Base-by-base conservation (phyloP, 2,888 invertebrate genomes). In the Tipula confusa region DNA sequence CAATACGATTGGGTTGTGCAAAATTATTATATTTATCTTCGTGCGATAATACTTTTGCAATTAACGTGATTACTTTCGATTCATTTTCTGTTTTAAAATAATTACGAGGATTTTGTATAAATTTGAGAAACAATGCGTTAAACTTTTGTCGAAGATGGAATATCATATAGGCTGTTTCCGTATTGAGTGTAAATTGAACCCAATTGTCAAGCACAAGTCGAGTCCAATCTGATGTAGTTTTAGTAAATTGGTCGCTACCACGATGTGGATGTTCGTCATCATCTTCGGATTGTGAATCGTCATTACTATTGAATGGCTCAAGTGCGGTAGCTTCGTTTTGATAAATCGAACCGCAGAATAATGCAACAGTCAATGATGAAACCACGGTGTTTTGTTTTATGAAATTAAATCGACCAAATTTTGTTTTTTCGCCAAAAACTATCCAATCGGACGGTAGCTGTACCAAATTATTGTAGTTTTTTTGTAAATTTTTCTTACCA, bases 371-470 rank as follows among this genome's bases (percentile, higher is more conserved):
- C 18, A 97, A 87, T 0, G 97, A 93, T 9, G 96, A 94, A 0
- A 98, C 93, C 6, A 95, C 89, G 0, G 98, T 97, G 84, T 94
- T 95, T 85, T 95, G 95, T 80, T 94, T 93, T 0, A 96, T 92
- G 87, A 94, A 93, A 84, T 95, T 94, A 83, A 93, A 91, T 18
- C 93, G 91, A 0, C 93, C 93, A 0, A 92, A 91, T 80, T 95
- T 92, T 0, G 94, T 93, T 89, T 97, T 94, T 88, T 97, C 97
- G 87, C 96, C 96, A 87, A 94, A 98, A 11, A 96, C 91, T 15
- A 97, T 89, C 97, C 97, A 98, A 86, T 96, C 95, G 11, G 94
- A 93, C 0, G 94, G 93, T 83, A 95, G 85, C n/a, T 86, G 88
- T 29, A 81, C 15, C 9, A 79, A 64, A 13, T 83, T 82, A 29